Evolutionary conservation across 2,113 vertebrate genomes (phyloP).

Genomic region (Oreochromis spilurus): DNA sequence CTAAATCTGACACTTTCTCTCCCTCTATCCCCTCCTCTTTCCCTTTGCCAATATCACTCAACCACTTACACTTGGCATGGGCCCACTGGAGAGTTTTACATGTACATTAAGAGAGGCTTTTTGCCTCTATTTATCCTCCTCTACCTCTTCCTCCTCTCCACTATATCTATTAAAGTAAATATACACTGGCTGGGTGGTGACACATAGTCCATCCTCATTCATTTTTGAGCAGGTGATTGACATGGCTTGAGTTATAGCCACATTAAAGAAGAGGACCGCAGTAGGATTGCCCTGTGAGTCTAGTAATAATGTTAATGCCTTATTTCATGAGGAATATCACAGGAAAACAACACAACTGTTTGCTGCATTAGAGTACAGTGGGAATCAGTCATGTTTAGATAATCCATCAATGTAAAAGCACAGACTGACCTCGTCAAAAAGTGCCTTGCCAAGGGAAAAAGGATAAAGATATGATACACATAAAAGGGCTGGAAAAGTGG

Average conservation of each 20-base stretch:
- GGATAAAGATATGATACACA: slow-evolving; percentile 49
- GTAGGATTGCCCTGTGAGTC: not conserved
- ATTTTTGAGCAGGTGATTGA: slow-evolving; percentile 69
- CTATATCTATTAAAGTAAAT: slow-evolving; percentile 72
- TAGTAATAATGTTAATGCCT: slow-evolving; percentile 23
- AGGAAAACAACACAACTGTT: not conserved
- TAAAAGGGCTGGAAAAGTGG: slow-evolving; percentile 41
- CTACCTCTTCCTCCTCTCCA: slow-evolving; percentile 46
- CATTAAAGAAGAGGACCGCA: slow-evolving; percentile 19
- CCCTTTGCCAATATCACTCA: slow-evolving; percentile 79
- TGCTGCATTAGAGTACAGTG: slow-evolving; percentile 13
- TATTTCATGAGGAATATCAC: not conserved
- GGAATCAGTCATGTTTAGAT: slow-evolving; percentile 30
- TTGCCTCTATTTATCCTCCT: slow-evolving; percentile 55
- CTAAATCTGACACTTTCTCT: slow-evolving; percentile 77
- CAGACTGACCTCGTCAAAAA: slow-evolving; percentile 27
- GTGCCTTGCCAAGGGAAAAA: slow-evolving; percentile 37
- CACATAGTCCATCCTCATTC: slow-evolving; percentile 62
- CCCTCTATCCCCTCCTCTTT: slow-evolving; percentile 40
- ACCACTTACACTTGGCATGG: slow-evolving; percentile 78
- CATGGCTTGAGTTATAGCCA: slow-evolving; percentile 45
- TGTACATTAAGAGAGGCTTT: slow-evolving; percentile 73
- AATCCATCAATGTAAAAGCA: slow-evolving; percentile 35
- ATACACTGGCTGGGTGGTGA: slow-evolving; percentile 45
- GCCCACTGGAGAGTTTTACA: slow-evolving; percentile 68